Percentiles rank a stretch among this genome's conserved stretches.
phyloP scores from a whole-genome alignment of 1,140 invertebrate species.

The Orius insidiosus region DNA sequence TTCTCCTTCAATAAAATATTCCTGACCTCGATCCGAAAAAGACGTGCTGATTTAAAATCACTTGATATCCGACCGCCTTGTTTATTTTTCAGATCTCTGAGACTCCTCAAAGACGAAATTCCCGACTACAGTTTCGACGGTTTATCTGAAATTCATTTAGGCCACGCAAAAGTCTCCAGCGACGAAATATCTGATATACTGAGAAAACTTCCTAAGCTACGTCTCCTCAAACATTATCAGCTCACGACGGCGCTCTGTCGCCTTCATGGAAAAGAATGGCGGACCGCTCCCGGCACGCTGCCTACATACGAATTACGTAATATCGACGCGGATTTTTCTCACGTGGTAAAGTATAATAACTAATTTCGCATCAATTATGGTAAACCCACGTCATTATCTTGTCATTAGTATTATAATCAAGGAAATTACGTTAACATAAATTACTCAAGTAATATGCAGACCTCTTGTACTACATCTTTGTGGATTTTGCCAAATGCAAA shows the following conservation, averaged over 20 bases:
- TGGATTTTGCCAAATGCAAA: not conserved
- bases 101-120: not conserved
- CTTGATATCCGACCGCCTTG: too few relatives aligned
- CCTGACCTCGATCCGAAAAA: not conserved
- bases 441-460: not conserved
- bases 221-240: slow-evolving; percentile 22
- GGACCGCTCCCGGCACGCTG: slow-evolving; percentile 3
- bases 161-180: slow-evolving; percentile 14
- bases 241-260: slow-evolving; percentile 20
- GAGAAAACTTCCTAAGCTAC: slow-evolving; percentile 14
- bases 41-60: too few relatives aligned
- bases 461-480: not conserved
- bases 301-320: slow-evolving; percentile 21
- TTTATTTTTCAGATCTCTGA: slow-evolving; percentile 7
- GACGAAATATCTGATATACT: slow-evolving; percentile 18
- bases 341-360: slow-evolving; percentile 18
- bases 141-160: slow-evolving; percentile 21
- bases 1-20: slow-evolving; percentile 7
- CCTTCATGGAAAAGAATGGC: slow-evolving; percentile 19
- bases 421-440: not conserved
- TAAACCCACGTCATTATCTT: not conserved
- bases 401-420: not conserved
- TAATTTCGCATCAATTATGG: too few relatives aligned
- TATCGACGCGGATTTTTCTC: slow-evolving; percentile 24
- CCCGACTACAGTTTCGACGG: not conserved